Evolutionary conservation across 1,140 invertebrate species (phyloP).

Genomic region (Lepidurus arcticus): DNA sequence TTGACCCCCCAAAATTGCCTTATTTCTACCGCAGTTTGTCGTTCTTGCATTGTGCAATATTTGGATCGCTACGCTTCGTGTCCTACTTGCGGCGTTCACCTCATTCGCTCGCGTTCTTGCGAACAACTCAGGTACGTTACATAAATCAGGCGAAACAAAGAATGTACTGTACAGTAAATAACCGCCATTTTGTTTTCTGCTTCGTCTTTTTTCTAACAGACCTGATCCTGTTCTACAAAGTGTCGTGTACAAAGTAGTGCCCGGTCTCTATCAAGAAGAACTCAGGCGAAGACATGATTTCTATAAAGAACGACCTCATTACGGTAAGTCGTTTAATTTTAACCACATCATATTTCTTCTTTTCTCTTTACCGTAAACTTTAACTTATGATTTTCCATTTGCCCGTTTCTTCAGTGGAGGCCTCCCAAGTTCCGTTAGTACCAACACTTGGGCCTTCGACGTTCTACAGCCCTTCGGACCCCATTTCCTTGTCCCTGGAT

Average conservation of each 20-base stretch:
- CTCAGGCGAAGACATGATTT: conserved; percentile 28
- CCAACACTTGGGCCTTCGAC: conserved; percentile 15
- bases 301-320: conserved; percentile 27
- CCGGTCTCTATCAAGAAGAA: conserved; percentile 32
- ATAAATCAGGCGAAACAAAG: not conserved
- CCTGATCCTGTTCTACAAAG: conserved; percentile 30
- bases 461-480: conserved; percentile 26
- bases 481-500: conserved; percentile 32
- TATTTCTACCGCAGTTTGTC: conserved; percentile 27
- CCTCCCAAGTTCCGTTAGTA: conserved; percentile 25
- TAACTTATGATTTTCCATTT: not conserved
- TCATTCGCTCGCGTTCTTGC: conserved; percentile 28
- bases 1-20: not conserved
- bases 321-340: conserved; percentile 13
- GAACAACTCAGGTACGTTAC: conserved; percentile 26
- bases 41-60: conserved; percentile 30
- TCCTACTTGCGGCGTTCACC: conserved; percentile 30
- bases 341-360: not conserved
- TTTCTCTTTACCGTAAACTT: not conserved
- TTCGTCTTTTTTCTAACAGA: conserved; percentile 10
- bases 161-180: not conserved
- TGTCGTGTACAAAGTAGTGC: conserved; percentile 31
- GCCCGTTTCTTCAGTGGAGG: not conserved
- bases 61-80: conserved; percentile 31
- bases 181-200: not conserved